phyloP scores from a whole-genome alignment of 2,888 invertebrate genomes.

The Dusona sp. region DNA sequence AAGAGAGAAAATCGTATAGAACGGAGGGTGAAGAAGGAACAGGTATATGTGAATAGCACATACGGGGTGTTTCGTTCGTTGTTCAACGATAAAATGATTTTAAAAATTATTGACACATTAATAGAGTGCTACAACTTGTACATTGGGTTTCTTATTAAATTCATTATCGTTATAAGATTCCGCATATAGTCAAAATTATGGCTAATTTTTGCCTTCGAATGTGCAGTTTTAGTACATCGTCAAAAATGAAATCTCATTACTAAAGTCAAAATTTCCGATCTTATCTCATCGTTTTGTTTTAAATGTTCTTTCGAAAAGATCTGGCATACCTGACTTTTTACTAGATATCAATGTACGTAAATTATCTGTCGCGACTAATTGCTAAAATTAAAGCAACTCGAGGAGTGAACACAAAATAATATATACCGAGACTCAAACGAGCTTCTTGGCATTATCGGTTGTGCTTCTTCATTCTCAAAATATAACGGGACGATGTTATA shows the following conservation, averaged over 20 bases:
- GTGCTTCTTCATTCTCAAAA: constrained; percentile 52
- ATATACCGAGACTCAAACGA: constrained; percentile 28
- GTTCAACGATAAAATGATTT: not conserved
- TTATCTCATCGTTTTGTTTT: constrained; percentile 1
- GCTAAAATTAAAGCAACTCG: not conserved
- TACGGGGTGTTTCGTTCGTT: constrained; percentile 1
- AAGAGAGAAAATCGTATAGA: constrained; percentile 65
- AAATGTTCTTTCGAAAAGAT: not conserved
- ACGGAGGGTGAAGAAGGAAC: too few species aligned
- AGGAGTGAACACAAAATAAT: constrained; percentile 28
- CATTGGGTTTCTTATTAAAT: not conserved
- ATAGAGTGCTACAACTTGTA: not conserved
- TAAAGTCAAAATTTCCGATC: constrained; percentile 2
- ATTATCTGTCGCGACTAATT: not conserved
- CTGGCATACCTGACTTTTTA: constrained; percentile 5
- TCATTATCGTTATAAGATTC: not conserved
- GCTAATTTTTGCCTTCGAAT: not conserved
- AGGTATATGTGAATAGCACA: too few species aligned
- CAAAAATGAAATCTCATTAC: not conserved
- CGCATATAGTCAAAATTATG: not conserved
- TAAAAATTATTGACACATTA: not conserved
- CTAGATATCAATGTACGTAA: not conserved
- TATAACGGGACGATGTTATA: constrained; percentile 50
- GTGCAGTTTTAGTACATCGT: not conserved
- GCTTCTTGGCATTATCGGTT: constrained; percentile 38